Percentiles rank a stretch among this genome's conserved stretches.
Evolutionary conservation across 2,797 vertebrate genomes (phyloP).

Genomic region (Cephalopachus bancanus): DNA sequence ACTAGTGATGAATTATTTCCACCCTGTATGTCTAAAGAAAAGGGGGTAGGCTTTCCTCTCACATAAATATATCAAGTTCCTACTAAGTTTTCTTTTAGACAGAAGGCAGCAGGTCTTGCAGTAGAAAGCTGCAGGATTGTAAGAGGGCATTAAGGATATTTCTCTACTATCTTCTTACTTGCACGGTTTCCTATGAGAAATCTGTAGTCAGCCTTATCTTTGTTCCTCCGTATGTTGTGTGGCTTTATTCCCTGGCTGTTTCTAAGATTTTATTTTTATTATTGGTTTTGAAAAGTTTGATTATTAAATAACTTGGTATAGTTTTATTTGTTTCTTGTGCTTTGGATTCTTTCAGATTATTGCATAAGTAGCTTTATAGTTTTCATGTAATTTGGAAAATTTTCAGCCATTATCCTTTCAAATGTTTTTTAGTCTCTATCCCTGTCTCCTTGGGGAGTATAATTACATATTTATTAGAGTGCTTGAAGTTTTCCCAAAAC

Average conservation of each 20-base stretch:
- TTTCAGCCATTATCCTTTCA: not conserved
- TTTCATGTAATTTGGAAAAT: not conserved
- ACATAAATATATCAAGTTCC: no score
- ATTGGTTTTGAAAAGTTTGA: no score
- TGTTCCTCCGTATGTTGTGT: no score
- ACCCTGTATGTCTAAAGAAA: not conserved
- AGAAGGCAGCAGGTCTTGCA: no score
- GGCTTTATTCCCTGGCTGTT: no score
- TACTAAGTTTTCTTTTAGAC: no score
- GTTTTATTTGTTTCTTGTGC: not conserved
- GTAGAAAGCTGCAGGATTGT: no score
- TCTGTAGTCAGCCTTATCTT: no score
- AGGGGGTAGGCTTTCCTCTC: no score
- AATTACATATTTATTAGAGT: not conserved
- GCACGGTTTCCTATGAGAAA: no score
- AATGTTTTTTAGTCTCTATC: not conserved
- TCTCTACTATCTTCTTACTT: not conserved
- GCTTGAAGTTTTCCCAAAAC: not conserved
- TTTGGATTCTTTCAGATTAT: constrained; percentile 22
- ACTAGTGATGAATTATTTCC: not conserved
- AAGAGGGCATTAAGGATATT: not conserved
- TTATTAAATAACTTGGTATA: no score
- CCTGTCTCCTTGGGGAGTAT: not conserved
- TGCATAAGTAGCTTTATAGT: not conserved
- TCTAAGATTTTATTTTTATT: no score